Percentiles rank a stretch among this genome's conserved stretches.
phyloP scores from a whole-genome alignment of 2,113 vertebrate genomes.

The Alaudala cheleensis region DNA sequence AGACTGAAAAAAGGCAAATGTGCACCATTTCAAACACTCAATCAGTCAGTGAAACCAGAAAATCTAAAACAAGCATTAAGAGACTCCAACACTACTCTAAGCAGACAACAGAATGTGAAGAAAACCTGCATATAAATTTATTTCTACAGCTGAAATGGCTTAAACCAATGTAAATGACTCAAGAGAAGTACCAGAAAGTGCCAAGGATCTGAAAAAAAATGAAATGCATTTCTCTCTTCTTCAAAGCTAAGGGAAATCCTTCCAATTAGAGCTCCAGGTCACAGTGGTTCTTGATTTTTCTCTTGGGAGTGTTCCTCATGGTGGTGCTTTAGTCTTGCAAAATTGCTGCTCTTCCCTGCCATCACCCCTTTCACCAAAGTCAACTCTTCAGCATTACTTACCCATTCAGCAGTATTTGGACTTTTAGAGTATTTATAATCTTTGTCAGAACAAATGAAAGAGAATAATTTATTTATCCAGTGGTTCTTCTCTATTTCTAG shows the following conservation, averaged over 20 bases:
- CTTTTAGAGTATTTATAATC: not conserved
- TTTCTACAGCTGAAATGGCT: not conserved
- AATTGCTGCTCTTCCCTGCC: not conserved
- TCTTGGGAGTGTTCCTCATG: not conserved
- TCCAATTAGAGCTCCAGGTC: not conserved
- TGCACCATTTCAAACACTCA: not conserved
- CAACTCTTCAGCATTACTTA: not conserved
- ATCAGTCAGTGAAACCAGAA: not conserved
- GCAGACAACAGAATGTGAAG: not conserved
- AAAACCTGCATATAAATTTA: not conserved
- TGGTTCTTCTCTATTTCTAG: not conserved
- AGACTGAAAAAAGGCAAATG: not conserved
- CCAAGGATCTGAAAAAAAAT: not conserved
- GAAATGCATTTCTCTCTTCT: not conserved
- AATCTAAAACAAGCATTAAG: not conserved
- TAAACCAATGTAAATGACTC: not conserved
- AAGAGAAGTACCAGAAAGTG: not conserved
- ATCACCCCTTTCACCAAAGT: not conserved
- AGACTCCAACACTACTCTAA: not conserved
- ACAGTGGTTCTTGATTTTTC: not conserved
- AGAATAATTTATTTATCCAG: not conserved
- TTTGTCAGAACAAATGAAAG: not conserved
- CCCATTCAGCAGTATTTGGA: not conserved
- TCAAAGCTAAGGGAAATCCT: not conserved
- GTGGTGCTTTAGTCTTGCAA: not conserved